Conservation (phyloP, 2,888 invertebrate genomes). For the Barypeithes pellucidus region DNA sequence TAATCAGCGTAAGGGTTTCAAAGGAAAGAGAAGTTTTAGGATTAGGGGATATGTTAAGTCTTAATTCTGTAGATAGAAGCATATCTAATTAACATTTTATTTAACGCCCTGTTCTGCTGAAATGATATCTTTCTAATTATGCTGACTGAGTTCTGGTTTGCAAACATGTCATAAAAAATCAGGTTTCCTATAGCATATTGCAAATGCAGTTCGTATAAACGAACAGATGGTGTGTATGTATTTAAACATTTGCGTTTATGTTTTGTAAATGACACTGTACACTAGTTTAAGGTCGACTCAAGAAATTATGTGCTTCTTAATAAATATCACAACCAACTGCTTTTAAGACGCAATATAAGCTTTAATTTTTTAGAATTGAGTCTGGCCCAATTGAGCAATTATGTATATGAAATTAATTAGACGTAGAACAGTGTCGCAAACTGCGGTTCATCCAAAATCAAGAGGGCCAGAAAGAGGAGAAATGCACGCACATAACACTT, state of each 20-base stretch:
- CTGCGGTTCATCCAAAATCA: no score
- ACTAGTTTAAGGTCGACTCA: background rate
- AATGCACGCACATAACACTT: no score
- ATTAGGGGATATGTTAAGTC: background rate
- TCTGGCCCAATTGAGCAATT: no score
- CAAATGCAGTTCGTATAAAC: background rate
- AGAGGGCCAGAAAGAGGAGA: no score
- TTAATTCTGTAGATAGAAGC: background rate
- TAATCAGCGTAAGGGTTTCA: background rate
- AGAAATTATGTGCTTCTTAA: background rate
- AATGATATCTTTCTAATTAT: background rate
- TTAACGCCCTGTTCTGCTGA: background rate
- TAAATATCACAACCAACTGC: background rate
- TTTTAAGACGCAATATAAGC: no score
- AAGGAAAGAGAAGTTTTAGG: background rate
- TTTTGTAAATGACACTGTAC: background rate
- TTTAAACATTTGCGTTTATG: conserved; percentile 5
- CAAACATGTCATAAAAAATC: background rate
- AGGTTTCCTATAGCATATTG: background rate
- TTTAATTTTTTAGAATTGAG: no score
- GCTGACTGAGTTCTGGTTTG: background rate
- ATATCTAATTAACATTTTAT: background rate
- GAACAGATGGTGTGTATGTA: conserved; percentile 6
- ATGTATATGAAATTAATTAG: no score
- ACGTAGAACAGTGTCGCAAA: no score